Conservation (phyloP, 2,113 vertebrate species). For the Sphyrna mokarran region DNA sequence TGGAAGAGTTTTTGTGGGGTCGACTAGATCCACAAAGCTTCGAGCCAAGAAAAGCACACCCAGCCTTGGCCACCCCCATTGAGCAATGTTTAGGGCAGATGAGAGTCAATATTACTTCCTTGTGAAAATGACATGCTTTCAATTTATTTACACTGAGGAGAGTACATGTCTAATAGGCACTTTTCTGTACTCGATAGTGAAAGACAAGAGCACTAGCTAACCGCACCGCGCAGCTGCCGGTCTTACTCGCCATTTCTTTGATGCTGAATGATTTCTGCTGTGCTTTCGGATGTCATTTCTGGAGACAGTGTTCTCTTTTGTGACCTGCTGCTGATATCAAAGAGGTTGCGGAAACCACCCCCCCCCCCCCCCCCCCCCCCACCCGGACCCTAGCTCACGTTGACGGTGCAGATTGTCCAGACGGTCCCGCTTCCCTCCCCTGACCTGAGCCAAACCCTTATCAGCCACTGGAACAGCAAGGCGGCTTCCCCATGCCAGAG, state of each 20-base stretch:
- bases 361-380: no score
- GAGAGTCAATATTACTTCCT: constrained; percentile 35
- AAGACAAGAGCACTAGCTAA: neutral
- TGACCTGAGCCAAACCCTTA: neutral
- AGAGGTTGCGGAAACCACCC: no score
- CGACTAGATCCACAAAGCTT: neutral
- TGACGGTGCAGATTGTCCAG: no score
- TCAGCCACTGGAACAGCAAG: neutral
- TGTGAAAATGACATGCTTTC: constrained; percentile 32
- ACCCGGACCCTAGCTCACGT: no score
- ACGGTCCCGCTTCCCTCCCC: neutral
- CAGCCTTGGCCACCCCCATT: neutral
- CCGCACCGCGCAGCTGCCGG: neutral
- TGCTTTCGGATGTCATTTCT: neutral
- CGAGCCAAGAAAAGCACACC: constrained; percentile 21
- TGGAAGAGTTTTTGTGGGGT: constrained; percentile 24
- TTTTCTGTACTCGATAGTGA: constrained; percentile 23
- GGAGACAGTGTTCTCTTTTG: neutral
- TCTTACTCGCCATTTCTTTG: neutral
- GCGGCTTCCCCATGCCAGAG: neutral
- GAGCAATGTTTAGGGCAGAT: constrained; percentile 14
- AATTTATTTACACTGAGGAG: constrained; percentile 31
- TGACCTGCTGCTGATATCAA: neutral
- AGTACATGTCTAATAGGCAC: constrained; percentile 14
- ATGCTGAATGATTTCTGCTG: neutral